Percentiles rank a stretch among this genome's conserved stretches.
Conservation (phyloP, 2,113 vertebrate species). For the Aplodontia rufa region DNA sequence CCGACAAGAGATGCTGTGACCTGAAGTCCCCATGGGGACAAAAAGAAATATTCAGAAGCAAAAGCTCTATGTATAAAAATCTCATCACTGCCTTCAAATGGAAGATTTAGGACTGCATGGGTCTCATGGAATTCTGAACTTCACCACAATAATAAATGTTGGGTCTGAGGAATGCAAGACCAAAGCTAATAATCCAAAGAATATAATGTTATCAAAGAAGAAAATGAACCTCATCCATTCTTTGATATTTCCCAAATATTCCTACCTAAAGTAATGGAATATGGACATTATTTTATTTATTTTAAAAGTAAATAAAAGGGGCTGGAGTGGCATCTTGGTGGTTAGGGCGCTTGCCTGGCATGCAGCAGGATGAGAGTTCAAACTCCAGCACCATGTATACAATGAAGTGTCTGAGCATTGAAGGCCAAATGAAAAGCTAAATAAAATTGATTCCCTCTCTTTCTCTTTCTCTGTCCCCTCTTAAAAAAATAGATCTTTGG, state of each 20-base stretch:
- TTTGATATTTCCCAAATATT: constrained; percentile 13
- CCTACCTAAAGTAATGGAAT: constrained; percentile 43
- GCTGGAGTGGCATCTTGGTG: too few relatives aligned
- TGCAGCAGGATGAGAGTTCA: too few relatives aligned
- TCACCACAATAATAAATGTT: constrained; percentile 27
- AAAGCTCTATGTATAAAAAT: not conserved
- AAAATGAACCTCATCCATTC: constrained; percentile 31
- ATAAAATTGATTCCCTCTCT: too few relatives aligned
- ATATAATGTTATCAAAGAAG: constrained; percentile 13
- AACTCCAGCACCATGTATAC: too few relatives aligned
- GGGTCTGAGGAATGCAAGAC: constrained; percentile 6
- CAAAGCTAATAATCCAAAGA: constrained; percentile 53
- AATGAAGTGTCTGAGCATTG: too few relatives aligned
- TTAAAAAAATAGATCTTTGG: too few relatives aligned
- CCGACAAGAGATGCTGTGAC: not conserved
- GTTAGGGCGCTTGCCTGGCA: too few relatives aligned
- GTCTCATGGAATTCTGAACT: constrained; percentile 49
- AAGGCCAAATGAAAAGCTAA: too few relatives aligned
- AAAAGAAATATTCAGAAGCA: not conserved
- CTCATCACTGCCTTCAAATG: not conserved
- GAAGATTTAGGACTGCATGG: not conserved
- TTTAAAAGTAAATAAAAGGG: constrained; percentile 67
- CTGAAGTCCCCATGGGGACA: not conserved
- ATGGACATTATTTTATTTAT: constrained; percentile 34
- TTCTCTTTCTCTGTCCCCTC: too few relatives aligned